A percentile compares a stretch with the other conserved stretches of the same genome.
Evolutionary conservation across 2,888 invertebrate genomes (phyloP).

Genomic region (Dryobota labecula): DNA sequence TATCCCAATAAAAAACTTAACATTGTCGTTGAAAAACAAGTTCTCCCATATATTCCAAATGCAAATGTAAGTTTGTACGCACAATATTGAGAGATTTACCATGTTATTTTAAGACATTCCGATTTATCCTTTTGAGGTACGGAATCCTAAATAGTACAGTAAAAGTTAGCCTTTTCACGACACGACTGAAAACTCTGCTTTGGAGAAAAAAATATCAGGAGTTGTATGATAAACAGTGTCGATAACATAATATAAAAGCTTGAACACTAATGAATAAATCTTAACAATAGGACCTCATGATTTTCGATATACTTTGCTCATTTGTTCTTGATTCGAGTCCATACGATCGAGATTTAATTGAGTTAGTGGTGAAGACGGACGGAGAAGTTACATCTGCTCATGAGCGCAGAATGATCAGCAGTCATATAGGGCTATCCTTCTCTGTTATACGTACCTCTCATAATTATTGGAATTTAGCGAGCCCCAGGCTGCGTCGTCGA

Average conservation of each 20-base stretch:
- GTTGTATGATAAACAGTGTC: not conserved
- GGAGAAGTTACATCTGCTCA: not conserved
- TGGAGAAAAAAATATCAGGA: not conserved
- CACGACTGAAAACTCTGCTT: not conserved
- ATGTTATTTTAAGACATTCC: too few species aligned
- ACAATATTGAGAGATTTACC: too few species aligned
- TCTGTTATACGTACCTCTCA: slow-evolving; percentile 76
- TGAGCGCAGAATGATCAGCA: too few species aligned
- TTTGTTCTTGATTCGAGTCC: not conserved
- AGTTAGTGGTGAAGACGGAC: not conserved
- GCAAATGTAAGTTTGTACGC: too few species aligned
- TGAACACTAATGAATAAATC: not conserved
- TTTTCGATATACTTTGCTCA: not conserved
- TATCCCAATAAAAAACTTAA: too few species aligned
- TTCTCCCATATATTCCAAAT: too few species aligned
- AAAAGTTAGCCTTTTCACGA: not conserved
- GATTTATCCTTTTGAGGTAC: too few species aligned
- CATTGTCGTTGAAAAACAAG: too few species aligned
- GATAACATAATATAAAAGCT: not conserved
- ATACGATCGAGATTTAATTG: not conserved
- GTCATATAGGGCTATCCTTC: not conserved
- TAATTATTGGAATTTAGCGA: slow-evolving; percentile 79
- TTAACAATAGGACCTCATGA: not conserved
- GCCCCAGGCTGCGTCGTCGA: slow-evolving; percentile 84
- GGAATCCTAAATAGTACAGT: too few species aligned